Conservation (phyloP, 2,113 vertebrate species). For the Elephas maximus region DNA sequence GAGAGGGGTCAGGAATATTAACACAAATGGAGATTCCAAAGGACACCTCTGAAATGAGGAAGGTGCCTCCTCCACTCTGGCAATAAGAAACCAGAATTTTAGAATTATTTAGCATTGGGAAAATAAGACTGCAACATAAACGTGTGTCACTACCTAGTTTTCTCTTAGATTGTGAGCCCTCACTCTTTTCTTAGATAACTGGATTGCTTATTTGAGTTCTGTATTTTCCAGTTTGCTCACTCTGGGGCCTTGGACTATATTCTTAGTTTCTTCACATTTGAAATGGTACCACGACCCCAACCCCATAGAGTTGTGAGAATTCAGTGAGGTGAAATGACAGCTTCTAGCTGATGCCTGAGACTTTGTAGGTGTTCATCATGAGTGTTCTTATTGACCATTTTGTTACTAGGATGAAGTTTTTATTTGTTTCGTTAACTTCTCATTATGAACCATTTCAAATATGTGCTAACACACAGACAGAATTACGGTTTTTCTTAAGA, state of each 20-base stretch:
- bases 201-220: neutral
- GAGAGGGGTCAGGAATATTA: neutral
- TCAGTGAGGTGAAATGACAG: neutral
- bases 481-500: neutral
- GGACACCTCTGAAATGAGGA: neutral
- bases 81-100: neutral
- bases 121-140: neutral
- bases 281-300: accelerated
- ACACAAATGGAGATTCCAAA: neutral
- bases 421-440: neutral
- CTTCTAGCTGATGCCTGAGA: accelerated
- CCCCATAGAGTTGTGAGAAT: neutral
- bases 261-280: neutral
- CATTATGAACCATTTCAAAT: neutral
- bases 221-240: neutral
- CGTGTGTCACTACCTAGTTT: neutral
- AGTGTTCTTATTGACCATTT: neutral
- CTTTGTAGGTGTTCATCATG: neutral
- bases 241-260: neutral
- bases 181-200: neutral
- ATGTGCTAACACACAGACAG: no score
- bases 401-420: neutral
- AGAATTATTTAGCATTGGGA: neutral
- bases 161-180: neutral
- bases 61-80: neutral